phyloP scores from a whole-genome alignment of 2,797 vertebrate genomes.

The Sus cebifrons region DNA sequence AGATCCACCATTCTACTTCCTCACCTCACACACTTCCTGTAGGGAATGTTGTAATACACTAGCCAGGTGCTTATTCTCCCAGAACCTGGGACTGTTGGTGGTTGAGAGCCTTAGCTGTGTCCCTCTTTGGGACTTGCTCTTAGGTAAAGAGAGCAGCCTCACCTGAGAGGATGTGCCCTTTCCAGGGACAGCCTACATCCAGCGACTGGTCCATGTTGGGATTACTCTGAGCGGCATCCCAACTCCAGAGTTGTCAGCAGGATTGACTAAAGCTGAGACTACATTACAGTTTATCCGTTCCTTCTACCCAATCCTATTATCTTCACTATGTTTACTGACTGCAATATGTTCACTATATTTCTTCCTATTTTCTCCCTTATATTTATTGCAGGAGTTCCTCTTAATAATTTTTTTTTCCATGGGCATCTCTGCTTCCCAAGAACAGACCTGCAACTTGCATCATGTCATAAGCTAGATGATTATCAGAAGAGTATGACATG shows the following conservation, averaged over 20 bases:
- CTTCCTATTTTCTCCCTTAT: not conserved
- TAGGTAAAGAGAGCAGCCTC: not conserved
- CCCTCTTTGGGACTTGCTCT: not conserved
- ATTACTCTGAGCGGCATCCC: not conserved
- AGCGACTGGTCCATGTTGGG: not conserved
- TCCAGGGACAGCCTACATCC: not conserved
- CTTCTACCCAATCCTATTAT: not conserved
- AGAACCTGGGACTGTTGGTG: not conserved
- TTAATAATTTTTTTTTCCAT: not conserved
- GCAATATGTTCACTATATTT: not conserved
- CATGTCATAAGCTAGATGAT: not conserved
- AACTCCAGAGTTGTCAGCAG: not conserved
- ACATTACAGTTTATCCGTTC: not conserved
- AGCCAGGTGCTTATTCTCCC: not conserved
- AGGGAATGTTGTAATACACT: not conserved
- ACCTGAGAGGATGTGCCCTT: not conserved
- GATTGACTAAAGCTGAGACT: not conserved
- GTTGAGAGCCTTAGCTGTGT: not conserved
- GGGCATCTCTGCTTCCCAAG: slow-evolving; percentile 8
- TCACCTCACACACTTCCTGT: not conserved
- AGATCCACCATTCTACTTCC: not conserved
- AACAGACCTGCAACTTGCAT: not conserved
- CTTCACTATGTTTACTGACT: not conserved
- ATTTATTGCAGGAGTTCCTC: not conserved
- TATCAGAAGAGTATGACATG: not conserved